Base-by-base conservation (phyloP, 2,797 vertebrate species). In the Lates japonicus region DNA sequence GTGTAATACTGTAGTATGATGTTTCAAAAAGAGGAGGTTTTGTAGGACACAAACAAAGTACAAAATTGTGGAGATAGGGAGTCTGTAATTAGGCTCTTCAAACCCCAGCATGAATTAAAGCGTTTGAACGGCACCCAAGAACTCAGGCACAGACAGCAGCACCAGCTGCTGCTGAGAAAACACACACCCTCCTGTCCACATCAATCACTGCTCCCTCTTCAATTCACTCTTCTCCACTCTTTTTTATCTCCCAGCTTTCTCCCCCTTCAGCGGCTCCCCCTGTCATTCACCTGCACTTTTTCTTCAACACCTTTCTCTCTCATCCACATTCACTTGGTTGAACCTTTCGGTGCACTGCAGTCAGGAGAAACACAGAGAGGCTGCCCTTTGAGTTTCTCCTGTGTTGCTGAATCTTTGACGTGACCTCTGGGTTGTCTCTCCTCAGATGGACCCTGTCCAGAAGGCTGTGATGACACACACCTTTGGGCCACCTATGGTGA, bases 371-470 rank as follows among this genome's bases (percentile, higher is more conserved):
- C 74, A n/a, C 58, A 49, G 37, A 63, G 42, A 61, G 63, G 11
- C 49, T 11, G 39, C 52, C 66, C 70, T 67, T 73, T 59, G 39
- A 64, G 65, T 44, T 84, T 60, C 57, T 69, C 70, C 55, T 29
- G 61, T 82, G 71, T 31, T 60, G 59, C 70, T 73, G 72, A 88
- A 87, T 85, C n/a, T 80, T 67, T 88, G 35, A 88, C 77, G 77
- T 85, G 88, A 90, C 69, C 79, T 89, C 72, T 91, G 74, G 61
- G n/a, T 81, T 79, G 33, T 86, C 78, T 90, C 74, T 92, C 74
- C 84, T 83, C 96, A 98, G 97, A 97, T 98, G 97, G 97, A 98
- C 91, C 97, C 97, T 6, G 95, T 98, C 81, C 97, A 97, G 94
- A 98, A 98, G 90, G 97, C 96, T 39, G 96, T 97, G 89, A 96